These are phyloP conservation scores for Emydoidea blandingii DNA, from an alignment of 2,797 vertebrate species.

Conservation along the genomic window DNA sequence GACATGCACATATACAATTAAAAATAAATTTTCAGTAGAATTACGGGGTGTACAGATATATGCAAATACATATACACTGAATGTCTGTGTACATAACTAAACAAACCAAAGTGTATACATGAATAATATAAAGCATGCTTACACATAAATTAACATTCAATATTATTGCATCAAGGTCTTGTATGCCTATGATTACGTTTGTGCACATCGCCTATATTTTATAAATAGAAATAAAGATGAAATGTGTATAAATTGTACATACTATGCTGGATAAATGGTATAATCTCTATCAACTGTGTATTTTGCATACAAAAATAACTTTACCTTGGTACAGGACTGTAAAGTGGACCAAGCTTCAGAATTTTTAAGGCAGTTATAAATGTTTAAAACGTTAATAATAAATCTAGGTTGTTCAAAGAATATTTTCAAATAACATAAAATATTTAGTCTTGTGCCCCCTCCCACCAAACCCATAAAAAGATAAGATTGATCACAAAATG, in stretches of 20 bases:
- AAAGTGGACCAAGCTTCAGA: constrained; percentile 63
- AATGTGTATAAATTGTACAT: background rate
- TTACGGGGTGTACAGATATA: background rate
- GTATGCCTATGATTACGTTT: background rate
- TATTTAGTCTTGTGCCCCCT: constrained; percentile 77
- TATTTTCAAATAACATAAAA: constrained; percentile 86
- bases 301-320: constrained; percentile 54
- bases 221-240: background rate
- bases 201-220: constrained; percentile 29
- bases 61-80: background rate
- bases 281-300: background rate
- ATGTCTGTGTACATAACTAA: background rate
- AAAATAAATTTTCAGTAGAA: background rate
- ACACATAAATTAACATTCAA: background rate
- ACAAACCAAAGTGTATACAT: constrained; percentile 8
- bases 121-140: constrained; percentile 34
- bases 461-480: constrained; percentile 75
- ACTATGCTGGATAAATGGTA: constrained; percentile 14
- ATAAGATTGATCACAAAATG: constrained; percentile 83
- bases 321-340: constrained; percentile 56
- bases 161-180: constrained; percentile 9
- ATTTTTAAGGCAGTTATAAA: constrained; percentile 81
- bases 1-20: background rate
- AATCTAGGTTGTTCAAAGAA: constrained; percentile 83
- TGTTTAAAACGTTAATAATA: constrained; percentile 84